Evolutionary conservation across 1,140 invertebrate genomes (phyloP).

Genomic region (Drosophila paulistorum): DNA sequence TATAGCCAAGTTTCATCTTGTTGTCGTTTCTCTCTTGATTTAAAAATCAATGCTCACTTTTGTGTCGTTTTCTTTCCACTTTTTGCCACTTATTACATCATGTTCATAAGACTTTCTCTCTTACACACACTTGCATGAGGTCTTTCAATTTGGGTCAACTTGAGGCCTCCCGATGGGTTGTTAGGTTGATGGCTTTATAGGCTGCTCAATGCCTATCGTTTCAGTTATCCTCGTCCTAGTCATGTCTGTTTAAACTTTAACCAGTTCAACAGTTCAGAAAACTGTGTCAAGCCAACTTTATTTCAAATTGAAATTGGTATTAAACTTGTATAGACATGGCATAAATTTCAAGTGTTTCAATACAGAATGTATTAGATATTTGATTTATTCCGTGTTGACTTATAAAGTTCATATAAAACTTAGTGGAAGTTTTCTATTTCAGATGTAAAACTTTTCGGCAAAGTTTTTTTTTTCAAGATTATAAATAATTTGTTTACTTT

Average conservation of each 20-base stretch:
- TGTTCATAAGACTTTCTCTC: conserved; percentile 24
- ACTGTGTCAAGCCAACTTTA: background rate
- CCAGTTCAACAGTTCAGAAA: conserved; percentile 31
- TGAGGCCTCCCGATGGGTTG: conserved; percentile 41
- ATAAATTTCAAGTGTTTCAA: too few relatives aligned
- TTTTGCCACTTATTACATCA: conserved; percentile 69
- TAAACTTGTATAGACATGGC: background rate
- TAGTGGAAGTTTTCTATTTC: too few relatives aligned
- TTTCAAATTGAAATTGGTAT: background rate
- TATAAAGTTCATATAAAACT: too few relatives aligned
- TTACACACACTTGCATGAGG: conserved; percentile 39
- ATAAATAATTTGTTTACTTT: too few relatives aligned
- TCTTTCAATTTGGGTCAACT: conserved; percentile 66
- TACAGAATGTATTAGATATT: too few relatives aligned
- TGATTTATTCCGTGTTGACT: too few relatives aligned
- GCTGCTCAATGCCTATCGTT: background rate
- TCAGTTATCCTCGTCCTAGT: conserved; percentile 13
- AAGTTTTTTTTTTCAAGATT: too few relatives aligned
- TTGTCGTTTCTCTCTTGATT: background rate
- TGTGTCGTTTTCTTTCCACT: conserved; percentile 66
- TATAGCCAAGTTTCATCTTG: conserved; percentile 40
- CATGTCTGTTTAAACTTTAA: conserved; percentile 42
- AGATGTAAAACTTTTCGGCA: too few relatives aligned
- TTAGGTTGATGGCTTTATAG: too few relatives aligned
- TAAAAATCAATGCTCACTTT: conserved; percentile 71